Percentiles rank a stretch among this genome's conserved stretches.
These are phyloP conservation scores for Drosophila murphyi DNA, from an alignment of 1,140 invertebrate genomes.

Conservation along the genomic window DNA sequence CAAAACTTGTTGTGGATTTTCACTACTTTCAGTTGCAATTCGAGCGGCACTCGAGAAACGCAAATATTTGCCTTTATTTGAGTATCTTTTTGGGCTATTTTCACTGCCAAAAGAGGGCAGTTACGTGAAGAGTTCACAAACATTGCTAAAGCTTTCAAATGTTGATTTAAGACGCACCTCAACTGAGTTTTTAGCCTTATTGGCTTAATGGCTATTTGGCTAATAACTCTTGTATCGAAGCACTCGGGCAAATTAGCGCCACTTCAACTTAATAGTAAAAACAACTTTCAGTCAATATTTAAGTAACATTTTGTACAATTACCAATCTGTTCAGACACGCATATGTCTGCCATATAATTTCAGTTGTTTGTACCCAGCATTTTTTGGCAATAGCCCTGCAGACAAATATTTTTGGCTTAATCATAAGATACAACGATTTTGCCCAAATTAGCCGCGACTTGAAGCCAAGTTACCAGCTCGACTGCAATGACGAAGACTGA, in stretches of 20 bases:
- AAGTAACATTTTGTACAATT: slow-evolving; percentile 49
- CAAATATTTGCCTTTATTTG: slow-evolving; percentile 53
- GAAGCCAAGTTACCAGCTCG: slow-evolving; percentile 18
- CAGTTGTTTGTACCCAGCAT: slow-evolving; percentile 9
- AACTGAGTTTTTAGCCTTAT: slow-evolving; percentile 22
- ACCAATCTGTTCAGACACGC: slow-evolving; percentile 42
- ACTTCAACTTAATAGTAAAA: slow-evolving; percentile 20
- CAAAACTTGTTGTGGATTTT: slow-evolving; percentile 25
- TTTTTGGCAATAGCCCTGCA: slow-evolving; percentile 44
- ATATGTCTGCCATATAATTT: slow-evolving; percentile 53
- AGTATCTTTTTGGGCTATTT: slow-evolving; percentile 11
- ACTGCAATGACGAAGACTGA: slow-evolving; percentile 27
- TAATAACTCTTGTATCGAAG: slow-evolving; percentile 42
- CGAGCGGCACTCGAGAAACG: slow-evolving; percentile 27
- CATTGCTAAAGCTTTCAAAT: slow-evolving; percentile 31
- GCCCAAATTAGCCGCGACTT: slow-evolving; percentile 56
- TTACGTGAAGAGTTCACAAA: slow-evolving; percentile 1
- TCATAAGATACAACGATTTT: slow-evolving; percentile 50
- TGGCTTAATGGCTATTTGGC: slow-evolving; percentile 48
- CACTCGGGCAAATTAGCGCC: slow-evolving; percentile 37
- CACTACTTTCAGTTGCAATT: slow-evolving; percentile 32
- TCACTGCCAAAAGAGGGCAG: too few species aligned
- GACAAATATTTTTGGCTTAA: slow-evolving; percentile 55
- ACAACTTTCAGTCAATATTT: slow-evolving; percentile 18
- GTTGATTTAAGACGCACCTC: slow-evolving; percentile 37